Evolutionary conservation across 2,113 vertebrate species (phyloP), one percentile per base, ranked within the genome.

Genomic region (Oreochromis niloticus): DNA sequence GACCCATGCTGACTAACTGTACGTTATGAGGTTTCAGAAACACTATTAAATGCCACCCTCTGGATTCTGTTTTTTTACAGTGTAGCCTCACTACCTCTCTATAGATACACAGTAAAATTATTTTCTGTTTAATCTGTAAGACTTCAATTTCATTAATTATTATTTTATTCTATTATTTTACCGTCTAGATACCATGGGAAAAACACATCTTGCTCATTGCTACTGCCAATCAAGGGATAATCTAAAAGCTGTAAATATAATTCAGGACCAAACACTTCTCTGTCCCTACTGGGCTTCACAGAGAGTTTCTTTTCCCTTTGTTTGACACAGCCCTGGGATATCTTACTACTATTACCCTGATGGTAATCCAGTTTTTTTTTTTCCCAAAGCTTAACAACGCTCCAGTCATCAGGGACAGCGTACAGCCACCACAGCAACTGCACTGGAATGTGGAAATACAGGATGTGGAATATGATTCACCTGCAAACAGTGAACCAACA

Each of bases 401-500:
- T 56, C 54, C 2, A 5, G 30, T 82, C 80, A 61, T 78, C 59
- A 71, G n/a, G n/a, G 80, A 85, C 46, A 55, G 39, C 19, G 30
- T 22, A n/a, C 80, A 55, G 3, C 92, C 41, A 27, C 85, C 63
- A 11, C 24, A 52, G 83, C 50, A 92, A 89, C 36, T 13, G 79
- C 5, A 4, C 79, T 2, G 91, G 94, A 96, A 96, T 96, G 95
- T 93, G 84, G 95, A 91, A 85, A 88, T 84, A 90, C 95, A 59
- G 86, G 95, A 56, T 75, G 13, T 85, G 84, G 46, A 48, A 75
- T 87, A 82, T 94, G 88, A 92, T 92, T 90, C 79, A 24, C 71
- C 59, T 66, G 87, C 86, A 91, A 93, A 92, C 87, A 85, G 46
- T 41, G 19, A 55, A 78, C 19, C 6, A n/a, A 48, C 52, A 14